phyloP scores from a whole-genome alignment of 2,113 vertebrate species.

The Scortum barcoo region DNA sequence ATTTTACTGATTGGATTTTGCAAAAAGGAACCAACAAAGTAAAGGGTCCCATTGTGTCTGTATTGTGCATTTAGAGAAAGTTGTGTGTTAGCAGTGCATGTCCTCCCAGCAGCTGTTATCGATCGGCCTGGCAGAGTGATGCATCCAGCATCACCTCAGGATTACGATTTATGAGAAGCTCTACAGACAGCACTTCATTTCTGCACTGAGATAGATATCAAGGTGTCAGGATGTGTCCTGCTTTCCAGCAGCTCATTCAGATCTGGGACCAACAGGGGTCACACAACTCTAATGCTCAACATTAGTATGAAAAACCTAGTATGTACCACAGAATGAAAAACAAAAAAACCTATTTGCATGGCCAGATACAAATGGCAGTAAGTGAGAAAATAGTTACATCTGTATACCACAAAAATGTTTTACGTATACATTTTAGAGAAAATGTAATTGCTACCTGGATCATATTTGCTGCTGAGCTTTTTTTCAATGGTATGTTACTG shows the following conservation, averaged over 20 bases:
- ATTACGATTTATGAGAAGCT: constrained; percentile 44
- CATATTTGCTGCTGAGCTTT: too few species aligned
- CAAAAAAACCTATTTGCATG: too few species aligned
- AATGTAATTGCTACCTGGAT: too few species aligned
- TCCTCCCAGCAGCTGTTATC: constrained; percentile 25
- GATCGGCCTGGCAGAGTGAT: constrained; percentile 14
- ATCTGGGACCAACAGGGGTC: neutral
- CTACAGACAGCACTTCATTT: constrained; percentile 33
- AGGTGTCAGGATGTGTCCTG: constrained; percentile 27
- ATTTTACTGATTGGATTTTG: neutral
- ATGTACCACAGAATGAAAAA: too few species aligned
- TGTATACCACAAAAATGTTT: neutral
- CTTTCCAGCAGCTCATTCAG: constrained; percentile 12
- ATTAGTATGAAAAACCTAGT: too few species aligned
- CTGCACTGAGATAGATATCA: constrained; percentile 24
- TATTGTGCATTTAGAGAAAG: neutral
- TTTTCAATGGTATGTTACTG: too few species aligned
- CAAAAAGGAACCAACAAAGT: neutral
- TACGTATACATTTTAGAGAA: too few species aligned
- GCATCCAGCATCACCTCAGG: constrained; percentile 18
- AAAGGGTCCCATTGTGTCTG: neutral
- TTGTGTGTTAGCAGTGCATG: neutral
- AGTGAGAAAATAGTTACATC: too few species aligned
- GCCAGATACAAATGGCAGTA: too few species aligned
- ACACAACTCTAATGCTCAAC: neutral